These are phyloP conservation scores for Numenius arquata DNA, from an alignment of 2,113 vertebrate species.

Conservation along the genomic window DNA sequence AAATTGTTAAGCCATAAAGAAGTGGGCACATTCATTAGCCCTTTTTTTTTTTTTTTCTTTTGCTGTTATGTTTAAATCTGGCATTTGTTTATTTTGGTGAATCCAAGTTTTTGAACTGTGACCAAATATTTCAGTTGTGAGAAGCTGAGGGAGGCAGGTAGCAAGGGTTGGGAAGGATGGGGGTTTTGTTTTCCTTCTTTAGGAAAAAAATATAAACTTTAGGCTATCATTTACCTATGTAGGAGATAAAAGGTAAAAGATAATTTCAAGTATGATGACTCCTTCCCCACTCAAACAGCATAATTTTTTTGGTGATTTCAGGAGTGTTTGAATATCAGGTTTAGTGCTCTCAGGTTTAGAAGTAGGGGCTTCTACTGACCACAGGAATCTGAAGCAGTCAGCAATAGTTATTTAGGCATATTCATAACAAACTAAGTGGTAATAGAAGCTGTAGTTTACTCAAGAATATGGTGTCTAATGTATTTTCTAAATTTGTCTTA, in stretches of 20 bases:
- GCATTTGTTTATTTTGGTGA: neutral
- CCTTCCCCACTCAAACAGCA: neutral
- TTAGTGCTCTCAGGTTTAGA: neutral
- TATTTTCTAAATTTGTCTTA: neutral
- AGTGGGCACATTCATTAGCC: neutral
- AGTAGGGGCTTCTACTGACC: neutral
- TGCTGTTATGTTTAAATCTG: neutral
- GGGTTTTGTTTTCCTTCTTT: neutral
- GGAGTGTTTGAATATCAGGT: neutral
- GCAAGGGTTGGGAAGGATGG: neutral
- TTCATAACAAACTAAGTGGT: neutral
- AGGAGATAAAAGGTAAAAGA: neutral
- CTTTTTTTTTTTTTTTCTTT: neutral
- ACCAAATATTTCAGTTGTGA: neutral
- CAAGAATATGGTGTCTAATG: neutral
- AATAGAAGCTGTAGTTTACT: neutral
- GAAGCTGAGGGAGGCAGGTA: neutral
- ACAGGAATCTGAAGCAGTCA: neutral
- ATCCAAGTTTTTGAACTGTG: neutral
- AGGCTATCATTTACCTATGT: neutral
- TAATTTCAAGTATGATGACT: neutral
- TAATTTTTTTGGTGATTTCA: neutral
- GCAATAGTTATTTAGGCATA: neutral
- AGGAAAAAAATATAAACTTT: neutral
- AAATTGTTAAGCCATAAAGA: neutral